phyloP scores from a whole-genome alignment of 2,797 vertebrate species.

The Mastacembelus armatus region DNA sequence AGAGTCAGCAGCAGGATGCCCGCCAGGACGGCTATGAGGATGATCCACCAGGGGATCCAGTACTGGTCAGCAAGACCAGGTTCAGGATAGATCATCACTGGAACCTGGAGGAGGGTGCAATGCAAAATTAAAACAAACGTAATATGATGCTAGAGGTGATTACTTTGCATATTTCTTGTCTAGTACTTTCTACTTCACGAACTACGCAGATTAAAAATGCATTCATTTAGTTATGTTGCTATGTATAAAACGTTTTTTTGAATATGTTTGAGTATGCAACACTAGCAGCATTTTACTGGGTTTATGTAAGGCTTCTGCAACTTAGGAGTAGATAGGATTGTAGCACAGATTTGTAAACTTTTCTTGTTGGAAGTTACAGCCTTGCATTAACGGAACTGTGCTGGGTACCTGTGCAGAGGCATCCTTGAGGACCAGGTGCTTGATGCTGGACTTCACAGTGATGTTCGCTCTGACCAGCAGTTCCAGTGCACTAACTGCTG shows the following conservation, averaged over 20 bases:
- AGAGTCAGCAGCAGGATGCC: conserved; percentile 89
- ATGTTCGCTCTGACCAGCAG: conserved; percentile 91
- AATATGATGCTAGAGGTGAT: no score
- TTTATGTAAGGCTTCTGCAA: no score
- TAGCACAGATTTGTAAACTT: no score
- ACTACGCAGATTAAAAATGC: no score
- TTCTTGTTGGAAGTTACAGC: neutral
- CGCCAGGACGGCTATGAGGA: conserved; percentile 88
- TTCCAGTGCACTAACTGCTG: conserved; percentile 87
- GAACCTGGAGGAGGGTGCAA: conserved; percentile 77
- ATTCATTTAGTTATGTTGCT: no score
- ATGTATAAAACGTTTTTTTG: no score
- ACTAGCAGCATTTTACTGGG: no score
- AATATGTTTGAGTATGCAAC: no score
- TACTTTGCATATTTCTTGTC: no score
- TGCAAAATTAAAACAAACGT: neutral
- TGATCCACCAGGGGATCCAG: conserved; percentile 92
- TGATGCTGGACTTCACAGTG: conserved; percentile 91
- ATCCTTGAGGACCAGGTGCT: conserved; percentile 88
- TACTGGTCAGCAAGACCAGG: conserved; percentile 80
- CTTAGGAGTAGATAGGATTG: no score
- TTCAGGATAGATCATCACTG: conserved; percentile 91
- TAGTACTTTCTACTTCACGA: no score
- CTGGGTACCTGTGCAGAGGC: conserved; percentile 86
- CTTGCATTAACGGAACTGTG: neutral